Conservation (phyloP, 2,797 vertebrate genomes). For the Chelmon rostratus region DNA sequence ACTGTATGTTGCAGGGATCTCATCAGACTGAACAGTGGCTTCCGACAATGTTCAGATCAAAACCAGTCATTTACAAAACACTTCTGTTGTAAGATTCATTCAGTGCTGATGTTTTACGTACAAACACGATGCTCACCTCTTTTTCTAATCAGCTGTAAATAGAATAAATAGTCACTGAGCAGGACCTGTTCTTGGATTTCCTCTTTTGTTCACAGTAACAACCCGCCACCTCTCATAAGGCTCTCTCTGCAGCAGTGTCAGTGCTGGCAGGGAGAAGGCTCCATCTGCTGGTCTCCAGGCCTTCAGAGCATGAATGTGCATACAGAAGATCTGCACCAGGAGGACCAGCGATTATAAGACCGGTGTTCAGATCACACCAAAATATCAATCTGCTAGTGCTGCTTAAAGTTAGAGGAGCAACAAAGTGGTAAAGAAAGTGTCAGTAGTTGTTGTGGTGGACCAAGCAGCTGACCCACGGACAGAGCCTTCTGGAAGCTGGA, state of each 20-base stretch:
- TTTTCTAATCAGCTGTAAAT: background rate
- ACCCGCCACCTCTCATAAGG: background rate
- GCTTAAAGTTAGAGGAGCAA: too few relatives aligned
- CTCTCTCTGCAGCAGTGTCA: background rate
- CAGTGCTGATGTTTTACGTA: background rate
- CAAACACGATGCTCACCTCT: background rate
- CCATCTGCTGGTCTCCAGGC: conserved; percentile 70
- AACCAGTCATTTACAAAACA: background rate
- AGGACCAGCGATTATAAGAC: too few relatives aligned
- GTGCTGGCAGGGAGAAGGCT: conserved; percentile 61
- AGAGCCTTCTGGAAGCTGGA: too few relatives aligned
- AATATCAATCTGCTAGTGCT: too few relatives aligned
- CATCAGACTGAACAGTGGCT: too few relatives aligned
- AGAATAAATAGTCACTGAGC: background rate
- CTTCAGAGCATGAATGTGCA: background rate
- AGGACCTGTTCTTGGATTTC: background rate
- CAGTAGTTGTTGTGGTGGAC: too few relatives aligned
- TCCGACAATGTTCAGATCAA: background rate
- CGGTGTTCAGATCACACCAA: too few relatives aligned
- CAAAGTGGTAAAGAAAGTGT: too few relatives aligned
- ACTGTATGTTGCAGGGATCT: background rate
- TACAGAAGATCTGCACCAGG: background rate
- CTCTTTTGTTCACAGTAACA: background rate
- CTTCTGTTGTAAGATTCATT: background rate
- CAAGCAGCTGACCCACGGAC: too few relatives aligned